Percentiles rank a stretch among this genome's conserved stretches.
phyloP scores from a whole-genome alignment of 2,797 vertebrate genomes.

The Sebastes paucispinis region DNA sequence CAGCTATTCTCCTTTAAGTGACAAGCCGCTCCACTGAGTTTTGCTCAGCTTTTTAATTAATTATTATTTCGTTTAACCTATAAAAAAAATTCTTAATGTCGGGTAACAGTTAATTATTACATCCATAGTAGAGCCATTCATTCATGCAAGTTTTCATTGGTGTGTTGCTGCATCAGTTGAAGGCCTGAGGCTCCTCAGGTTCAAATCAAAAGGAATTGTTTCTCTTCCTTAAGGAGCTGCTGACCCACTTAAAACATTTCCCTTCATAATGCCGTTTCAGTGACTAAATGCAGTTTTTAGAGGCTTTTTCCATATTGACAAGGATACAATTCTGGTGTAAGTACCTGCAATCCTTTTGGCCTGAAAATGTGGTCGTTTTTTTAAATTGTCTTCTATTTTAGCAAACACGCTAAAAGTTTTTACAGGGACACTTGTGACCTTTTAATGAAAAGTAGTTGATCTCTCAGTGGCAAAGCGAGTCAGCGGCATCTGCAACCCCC shows the following conservation, averaged over 20 bases:
- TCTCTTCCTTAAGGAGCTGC: conserved; percentile 12
- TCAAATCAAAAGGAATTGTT: neutral
- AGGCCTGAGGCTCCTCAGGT: conserved; percentile 19
- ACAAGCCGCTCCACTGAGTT: too few relatives aligned
- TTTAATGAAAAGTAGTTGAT: neutral
- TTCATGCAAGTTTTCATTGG: neutral
- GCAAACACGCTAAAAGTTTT: neutral
- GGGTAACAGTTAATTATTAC: too few relatives aligned
- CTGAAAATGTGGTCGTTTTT: neutral
- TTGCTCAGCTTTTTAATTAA: too few relatives aligned
- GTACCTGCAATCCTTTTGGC: neutral
- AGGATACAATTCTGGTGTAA: neutral
- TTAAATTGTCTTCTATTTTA: neutral
- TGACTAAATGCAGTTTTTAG: neutral
- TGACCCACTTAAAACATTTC: conserved; percentile 35
- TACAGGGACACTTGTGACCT: neutral
- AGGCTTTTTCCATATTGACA: neutral
- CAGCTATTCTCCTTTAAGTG: too few relatives aligned
- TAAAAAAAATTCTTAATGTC: too few relatives aligned
- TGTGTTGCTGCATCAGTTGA: conserved; percentile 21
- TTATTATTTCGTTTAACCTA: too few relatives aligned
- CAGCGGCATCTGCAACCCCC: neutral
- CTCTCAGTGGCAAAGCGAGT: neutral
- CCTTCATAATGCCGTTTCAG: neutral
- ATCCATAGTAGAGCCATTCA: neutral